A percentile compares a stretch with the other conserved stretches of the same genome.
phyloP scores from a whole-genome alignment of 2,888 invertebrate species.

The Caprella mutica region DNA sequence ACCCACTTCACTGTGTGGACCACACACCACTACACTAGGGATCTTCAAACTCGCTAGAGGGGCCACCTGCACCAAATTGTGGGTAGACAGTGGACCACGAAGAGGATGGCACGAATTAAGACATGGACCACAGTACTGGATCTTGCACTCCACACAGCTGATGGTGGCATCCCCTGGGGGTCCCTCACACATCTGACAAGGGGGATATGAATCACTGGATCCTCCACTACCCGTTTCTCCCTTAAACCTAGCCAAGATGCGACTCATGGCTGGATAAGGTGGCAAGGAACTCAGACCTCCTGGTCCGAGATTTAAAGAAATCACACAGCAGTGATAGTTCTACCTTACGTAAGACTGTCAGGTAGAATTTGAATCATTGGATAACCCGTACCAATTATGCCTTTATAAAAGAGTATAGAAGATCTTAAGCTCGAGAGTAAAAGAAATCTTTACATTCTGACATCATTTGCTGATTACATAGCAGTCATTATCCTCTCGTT shows the following conservation, averaged over 20 bases:
- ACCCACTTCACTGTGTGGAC: slow-evolving; percentile 69
- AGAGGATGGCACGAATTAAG: slow-evolving; percentile 30
- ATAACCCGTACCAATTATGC: too few relatives aligned
- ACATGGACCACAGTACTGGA: slow-evolving; percentile 31
- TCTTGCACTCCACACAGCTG: slow-evolving; percentile 32
- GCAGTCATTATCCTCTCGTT: too few relatives aligned
- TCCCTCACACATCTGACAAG: slow-evolving; percentile 66
- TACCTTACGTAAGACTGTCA: too few relatives aligned
- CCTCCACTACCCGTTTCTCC: slow-evolving; percentile 50
- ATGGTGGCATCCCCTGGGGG: slow-evolving; percentile 63
- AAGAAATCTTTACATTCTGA: too few relatives aligned
- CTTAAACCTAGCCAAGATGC: slow-evolving; percentile 81
- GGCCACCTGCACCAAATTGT: slow-evolving; percentile 46
- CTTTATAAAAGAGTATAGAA: too few relatives aligned
- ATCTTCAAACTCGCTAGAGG: slow-evolving; percentile 39
- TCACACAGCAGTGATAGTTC: too few relatives aligned
- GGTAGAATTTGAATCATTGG: too few relatives aligned
- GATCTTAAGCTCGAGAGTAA: too few relatives aligned
- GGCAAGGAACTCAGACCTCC: slow-evolving; percentile 82
- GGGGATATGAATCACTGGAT: slow-evolving; percentile 13
- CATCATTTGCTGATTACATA: too few relatives aligned
- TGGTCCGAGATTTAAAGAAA: too few relatives aligned
- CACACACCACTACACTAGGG: slow-evolving; percentile 48
- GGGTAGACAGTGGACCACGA: slow-evolving; percentile 36
- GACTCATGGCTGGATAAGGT: slow-evolving; percentile 73